Percentiles rank a stretch among this genome's conserved stretches.
These are phyloP conservation scores for Callimorpha dominula DNA, from an alignment of 2,888 invertebrate species.

Conservation along the genomic window DNA sequence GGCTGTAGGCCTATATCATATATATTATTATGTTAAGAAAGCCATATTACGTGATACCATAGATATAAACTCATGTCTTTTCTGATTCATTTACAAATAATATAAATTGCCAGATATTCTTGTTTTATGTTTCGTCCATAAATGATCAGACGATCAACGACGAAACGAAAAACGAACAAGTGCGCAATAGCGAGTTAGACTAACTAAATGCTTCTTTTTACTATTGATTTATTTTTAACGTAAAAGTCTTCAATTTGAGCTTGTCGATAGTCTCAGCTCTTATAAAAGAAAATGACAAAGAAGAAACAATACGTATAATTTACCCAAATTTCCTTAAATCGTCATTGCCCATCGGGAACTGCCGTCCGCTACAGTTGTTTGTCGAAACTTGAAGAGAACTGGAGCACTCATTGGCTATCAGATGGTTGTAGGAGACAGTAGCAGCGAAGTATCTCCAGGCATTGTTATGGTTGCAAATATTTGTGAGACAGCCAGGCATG, in stretches of 20 bases:
- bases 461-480: slow-evolving; percentile 71
- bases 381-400: slow-evolving; percentile 58
- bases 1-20: too few species aligned
- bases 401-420: slow-evolving; percentile 63
- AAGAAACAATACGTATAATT: slow-evolving; percentile 23
- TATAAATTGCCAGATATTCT: background rate
- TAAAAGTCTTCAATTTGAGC: background rate
- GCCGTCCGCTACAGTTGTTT: slow-evolving; percentile 63
- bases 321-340: slow-evolving; percentile 64
- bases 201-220: too few species aligned
- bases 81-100: background rate
- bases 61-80: too few species aligned
- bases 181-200: too few species aligned
- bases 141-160: too few species aligned
- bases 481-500: slow-evolving; percentile 71
- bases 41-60: too few species aligned
- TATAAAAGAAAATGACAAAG: background rate
- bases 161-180: too few species aligned
- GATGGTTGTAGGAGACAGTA: slow-evolving; percentile 66
- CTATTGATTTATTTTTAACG: too few species aligned
- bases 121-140: too few species aligned
- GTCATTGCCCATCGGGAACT: slow-evolving; percentile 66
- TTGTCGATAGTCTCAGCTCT: background rate
- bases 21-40: too few species aligned
- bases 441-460: slow-evolving; percentile 73